These are phyloP conservation scores for Taxidea taxus DNA, from an alignment of 2,113 vertebrate genomes.

Conservation along the genomic window DNA sequence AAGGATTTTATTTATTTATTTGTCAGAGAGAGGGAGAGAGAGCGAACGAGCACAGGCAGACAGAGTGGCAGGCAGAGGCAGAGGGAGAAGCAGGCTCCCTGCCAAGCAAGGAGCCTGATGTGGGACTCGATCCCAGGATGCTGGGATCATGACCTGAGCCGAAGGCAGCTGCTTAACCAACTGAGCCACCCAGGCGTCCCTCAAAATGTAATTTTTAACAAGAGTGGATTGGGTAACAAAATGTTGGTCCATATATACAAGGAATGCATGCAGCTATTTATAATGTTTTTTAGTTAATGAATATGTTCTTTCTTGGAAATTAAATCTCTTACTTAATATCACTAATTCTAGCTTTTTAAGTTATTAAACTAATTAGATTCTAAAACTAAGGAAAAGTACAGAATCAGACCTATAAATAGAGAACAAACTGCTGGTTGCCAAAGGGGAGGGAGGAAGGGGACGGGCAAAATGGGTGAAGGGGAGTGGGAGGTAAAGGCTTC, in stretches of 20 bases:
- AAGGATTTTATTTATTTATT: no score
- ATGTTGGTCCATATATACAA: not conserved
- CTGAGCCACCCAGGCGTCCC: no score
- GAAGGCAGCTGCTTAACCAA: no score
- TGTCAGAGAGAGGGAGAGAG: no score
- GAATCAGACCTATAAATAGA: not conserved
- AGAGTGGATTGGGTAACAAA: not conserved
- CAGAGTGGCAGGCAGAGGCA: no score
- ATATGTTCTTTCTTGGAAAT: not conserved
- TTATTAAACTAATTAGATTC: conserved; percentile 22
- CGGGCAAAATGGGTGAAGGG: not conserved
- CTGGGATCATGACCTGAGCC: no score
- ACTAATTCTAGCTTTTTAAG: not conserved
- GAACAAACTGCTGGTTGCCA: not conserved
- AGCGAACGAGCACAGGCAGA: no score
- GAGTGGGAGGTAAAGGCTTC: not conserved
- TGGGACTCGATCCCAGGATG: no score
- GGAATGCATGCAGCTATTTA: not conserved
- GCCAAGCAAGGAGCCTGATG: no score
- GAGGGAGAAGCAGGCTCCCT: no score
- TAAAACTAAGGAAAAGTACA: not conserved
- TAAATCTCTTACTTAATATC: not conserved
- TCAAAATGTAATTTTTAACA: not conserved
- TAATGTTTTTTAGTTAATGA: not conserved
- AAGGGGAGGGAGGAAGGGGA: not conserved